Percentiles rank a stretch among this genome's conserved stretches.
Conservation (phyloP, 1,140 invertebrate species). For the Eriosoma lanigerum region DNA sequence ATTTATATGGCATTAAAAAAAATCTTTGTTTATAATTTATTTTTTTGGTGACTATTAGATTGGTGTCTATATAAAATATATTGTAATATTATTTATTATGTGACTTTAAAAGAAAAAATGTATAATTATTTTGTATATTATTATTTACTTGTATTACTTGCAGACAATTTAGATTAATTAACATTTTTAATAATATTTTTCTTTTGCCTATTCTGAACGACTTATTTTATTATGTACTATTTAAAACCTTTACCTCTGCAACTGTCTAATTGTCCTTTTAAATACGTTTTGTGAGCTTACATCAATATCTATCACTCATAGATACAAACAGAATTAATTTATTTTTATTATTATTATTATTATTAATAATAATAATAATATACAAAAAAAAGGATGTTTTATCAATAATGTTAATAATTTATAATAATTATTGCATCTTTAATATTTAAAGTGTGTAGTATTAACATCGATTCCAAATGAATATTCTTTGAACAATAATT, state of each 20-base stretch:
- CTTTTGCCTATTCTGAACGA: slow-evolving; percentile 4
- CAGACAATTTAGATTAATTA: slow-evolving; percentile 27
- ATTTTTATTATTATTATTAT: too few relatives aligned
- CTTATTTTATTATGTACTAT: background rate
- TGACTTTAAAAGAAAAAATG: slow-evolving; percentile 40
- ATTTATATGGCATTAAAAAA: slow-evolving; percentile 1
- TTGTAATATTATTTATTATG: slow-evolving; percentile 47
- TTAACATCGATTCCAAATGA: too few relatives aligned
- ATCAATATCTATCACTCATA: too few relatives aligned
- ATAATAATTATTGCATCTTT: too few relatives aligned
- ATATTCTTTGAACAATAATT: too few relatives aligned
- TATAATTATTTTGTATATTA: slow-evolving; percentile 50
- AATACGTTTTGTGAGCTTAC: too few relatives aligned
- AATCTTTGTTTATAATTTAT: slow-evolving; percentile 47
- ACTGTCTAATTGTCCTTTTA: too few relatives aligned
- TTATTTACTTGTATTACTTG: slow-evolving; percentile 47
- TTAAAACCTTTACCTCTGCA: slow-evolving; percentile 3
- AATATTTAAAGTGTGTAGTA: too few relatives aligned
- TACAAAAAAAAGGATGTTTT: too few relatives aligned
- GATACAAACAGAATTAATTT: too few relatives aligned
- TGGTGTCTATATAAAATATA: slow-evolving; percentile 43
- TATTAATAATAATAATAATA: too few relatives aligned
- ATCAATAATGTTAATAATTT: too few relatives aligned
- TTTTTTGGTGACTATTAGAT: slow-evolving; percentile 37
- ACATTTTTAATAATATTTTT: slow-evolving; percentile 35